A percentile compares a stretch with the other conserved stretches of the same genome.
Conservation (phyloP, 2,888 invertebrate genomes). For the Drosophila neotestacea region DNA sequence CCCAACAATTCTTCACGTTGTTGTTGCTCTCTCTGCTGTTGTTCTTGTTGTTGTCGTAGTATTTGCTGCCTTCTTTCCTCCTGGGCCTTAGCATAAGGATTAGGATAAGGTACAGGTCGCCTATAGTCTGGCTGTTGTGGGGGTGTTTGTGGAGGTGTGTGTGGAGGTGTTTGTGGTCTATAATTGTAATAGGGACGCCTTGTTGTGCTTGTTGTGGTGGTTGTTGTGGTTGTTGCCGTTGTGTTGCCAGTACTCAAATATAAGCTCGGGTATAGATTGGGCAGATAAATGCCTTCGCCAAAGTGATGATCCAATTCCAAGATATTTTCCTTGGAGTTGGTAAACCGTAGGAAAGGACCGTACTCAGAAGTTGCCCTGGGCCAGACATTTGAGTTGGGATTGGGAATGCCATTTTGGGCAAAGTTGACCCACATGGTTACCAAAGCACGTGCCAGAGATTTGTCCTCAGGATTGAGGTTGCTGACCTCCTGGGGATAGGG, state of each 20-base stretch:
- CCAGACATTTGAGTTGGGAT: constrained; percentile 72
- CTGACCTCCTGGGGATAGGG: constrained; percentile 83
- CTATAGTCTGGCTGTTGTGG: constrained; percentile 15
- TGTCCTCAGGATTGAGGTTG: constrained; percentile 82
- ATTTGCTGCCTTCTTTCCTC: constrained; percentile 32
- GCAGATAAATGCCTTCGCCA: constrained; percentile 81
- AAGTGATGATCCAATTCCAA: constrained; percentile 83
- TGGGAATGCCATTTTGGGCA: constrained; percentile 78
- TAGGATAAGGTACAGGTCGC: neutral
- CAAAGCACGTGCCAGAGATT: constrained; percentile 84
- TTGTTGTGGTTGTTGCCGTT: constrained; percentile 19
- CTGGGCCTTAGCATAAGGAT: constrained; percentile 7
- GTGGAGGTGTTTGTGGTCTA: neutral
- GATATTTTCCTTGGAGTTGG: constrained; percentile 58
- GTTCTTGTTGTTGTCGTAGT: constrained; percentile 24
- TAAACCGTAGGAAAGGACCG: constrained; percentile 84
- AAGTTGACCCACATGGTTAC: constrained; percentile 85
- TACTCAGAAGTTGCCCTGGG: constrained; percentile 76
- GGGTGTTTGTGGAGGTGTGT: too few species aligned
- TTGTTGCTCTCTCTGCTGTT: constrained; percentile 17
- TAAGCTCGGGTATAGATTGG: constrained; percentile 64
- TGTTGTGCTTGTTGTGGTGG: constrained; percentile 35
- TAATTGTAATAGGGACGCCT: constrained; percentile 21
- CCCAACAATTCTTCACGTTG: constrained; percentile 32
- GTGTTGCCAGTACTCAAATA: constrained; percentile 39